Conservation (phyloP, 2,797 vertebrate genomes). For the Dallia pectoralis region DNA sequence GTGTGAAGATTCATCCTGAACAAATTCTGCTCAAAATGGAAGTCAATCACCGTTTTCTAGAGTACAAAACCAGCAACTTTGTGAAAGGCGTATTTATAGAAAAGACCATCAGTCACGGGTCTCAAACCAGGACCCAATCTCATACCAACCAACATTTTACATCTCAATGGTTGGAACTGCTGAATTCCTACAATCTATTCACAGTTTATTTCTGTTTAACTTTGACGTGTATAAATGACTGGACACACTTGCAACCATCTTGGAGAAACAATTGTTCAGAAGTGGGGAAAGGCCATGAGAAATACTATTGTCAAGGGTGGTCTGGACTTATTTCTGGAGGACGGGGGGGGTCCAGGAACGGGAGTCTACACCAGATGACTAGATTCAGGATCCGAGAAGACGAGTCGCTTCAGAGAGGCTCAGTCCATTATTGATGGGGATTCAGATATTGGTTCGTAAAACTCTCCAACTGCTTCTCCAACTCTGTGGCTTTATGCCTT, state of each 20-base stretch:
- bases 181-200: conserved; percentile 4
- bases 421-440: conserved; percentile 65
- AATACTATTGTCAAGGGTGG: background rate
- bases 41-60: conserved; percentile 25
- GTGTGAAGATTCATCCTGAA: background rate
- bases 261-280: background rate
- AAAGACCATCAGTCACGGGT: conserved; percentile 38
- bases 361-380: background rate
- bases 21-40: conserved; percentile 9
- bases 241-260: background rate
- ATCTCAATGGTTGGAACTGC: background rate
- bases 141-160: conserved; percentile 1
- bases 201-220: conserved; percentile 19
- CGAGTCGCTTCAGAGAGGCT: conserved; percentile 8
- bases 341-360: background rate
- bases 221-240: background rate
- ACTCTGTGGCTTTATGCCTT: conserved; percentile 91
- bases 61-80: conserved; percentile 38
- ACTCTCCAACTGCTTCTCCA: conserved; percentile 86
- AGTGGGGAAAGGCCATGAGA: too few relatives aligned
- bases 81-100: conserved; percentile 57
- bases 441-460: conserved; percentile 89
- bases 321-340: background rate
- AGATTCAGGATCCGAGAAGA: conserved; percentile 41
- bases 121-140: conserved; percentile 45